A percentile compares a stretch with the other conserved stretches of the same genome.
Conservation (phyloP, 2,113 vertebrate species). For the Peromyscus leucopus region DNA sequence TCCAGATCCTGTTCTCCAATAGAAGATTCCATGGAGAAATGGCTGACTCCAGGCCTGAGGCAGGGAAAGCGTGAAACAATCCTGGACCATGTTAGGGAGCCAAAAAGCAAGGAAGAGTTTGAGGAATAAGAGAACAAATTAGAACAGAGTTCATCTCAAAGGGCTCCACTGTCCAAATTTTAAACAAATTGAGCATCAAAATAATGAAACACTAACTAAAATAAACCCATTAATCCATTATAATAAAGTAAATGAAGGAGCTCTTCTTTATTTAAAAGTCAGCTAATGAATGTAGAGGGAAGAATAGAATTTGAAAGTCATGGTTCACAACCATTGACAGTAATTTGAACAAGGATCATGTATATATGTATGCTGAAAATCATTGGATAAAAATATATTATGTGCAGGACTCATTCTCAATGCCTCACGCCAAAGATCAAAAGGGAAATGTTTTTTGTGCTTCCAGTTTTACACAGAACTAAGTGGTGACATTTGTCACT, state of each 20-base stretch:
- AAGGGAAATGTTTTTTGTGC: neutral
- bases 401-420: neutral
- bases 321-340: neutral
- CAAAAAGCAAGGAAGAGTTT: neutral
- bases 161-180: neutral
- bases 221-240: neutral
- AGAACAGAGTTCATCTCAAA: neutral
- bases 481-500: neutral
- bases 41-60: neutral
- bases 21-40: neutral
- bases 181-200: slow-evolving; percentile 24
- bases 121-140: neutral
- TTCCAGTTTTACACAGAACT: neutral
- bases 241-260: neutral
- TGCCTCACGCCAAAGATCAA: neutral
- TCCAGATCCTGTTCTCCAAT: neutral
- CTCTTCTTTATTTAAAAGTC: neutral
- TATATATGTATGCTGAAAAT: neutral
- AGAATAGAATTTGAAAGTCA: neutral
- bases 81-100: neutral
- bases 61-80: neutral
- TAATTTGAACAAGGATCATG: neutral
- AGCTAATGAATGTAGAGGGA: neutral
- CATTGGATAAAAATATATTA: neutral
- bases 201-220: neutral